These are phyloP conservation scores for Stictocephala bisonia DNA, from an alignment of 2,888 invertebrate species.

Conservation along the genomic window DNA sequence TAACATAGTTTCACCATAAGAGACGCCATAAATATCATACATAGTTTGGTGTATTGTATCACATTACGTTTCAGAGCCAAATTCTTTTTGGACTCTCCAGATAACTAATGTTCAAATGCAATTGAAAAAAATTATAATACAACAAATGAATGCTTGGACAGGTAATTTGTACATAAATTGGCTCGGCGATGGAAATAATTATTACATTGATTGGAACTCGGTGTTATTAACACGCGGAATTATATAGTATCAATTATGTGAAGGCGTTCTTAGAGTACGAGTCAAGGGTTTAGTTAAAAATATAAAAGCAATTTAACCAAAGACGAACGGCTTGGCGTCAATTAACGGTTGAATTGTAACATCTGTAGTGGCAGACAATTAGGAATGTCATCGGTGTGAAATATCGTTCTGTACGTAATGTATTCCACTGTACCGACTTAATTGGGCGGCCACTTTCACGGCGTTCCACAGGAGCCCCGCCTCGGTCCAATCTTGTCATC, in stretches of 20 bases:
- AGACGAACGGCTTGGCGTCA: slow-evolving; percentile 16
- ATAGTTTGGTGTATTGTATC: no score
- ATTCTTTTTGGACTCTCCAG: no score
- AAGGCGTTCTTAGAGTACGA: not conserved
- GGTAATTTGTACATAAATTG: slow-evolving; percentile 27
- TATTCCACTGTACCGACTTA: slow-evolving; percentile 42
- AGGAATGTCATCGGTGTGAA: slow-evolving; percentile 43
- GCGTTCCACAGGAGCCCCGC: slow-evolving; percentile 24
- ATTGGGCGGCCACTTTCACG: slow-evolving; percentile 42
- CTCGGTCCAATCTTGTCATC: no score
- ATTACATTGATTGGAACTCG: slow-evolving; percentile 36
- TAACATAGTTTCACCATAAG: no score
- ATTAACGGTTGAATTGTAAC: slow-evolving; percentile 36
- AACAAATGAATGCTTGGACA: no score
- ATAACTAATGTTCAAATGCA: no score
- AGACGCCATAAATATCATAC: no score
- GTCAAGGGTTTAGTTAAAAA: slow-evolving; percentile 39
- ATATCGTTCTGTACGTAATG: slow-evolving; percentile 44
- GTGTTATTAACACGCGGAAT: slow-evolving; percentile 7
- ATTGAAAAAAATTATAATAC: no score
- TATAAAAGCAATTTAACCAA: slow-evolving; percentile 29
- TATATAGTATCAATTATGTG: slow-evolving; percentile 28
- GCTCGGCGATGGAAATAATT: slow-evolving; percentile 33
- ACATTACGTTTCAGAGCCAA: no score
- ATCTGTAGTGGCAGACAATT: slow-evolving; percentile 34